Conservation (phyloP, 2,797 vertebrate species). For the Heteromormyrus szaboi region DNA sequence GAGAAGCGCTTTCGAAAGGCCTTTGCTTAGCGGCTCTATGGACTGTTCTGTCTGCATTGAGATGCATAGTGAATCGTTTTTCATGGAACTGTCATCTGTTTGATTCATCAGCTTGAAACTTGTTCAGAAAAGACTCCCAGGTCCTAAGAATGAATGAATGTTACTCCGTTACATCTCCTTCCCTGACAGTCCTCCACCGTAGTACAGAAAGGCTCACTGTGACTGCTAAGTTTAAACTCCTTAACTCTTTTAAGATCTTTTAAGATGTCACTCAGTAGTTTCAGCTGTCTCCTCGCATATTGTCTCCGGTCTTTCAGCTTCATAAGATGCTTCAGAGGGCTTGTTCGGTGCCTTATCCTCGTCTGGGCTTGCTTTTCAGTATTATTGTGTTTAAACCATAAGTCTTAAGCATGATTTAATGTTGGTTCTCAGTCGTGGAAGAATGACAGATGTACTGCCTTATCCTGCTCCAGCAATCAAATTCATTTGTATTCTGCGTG, state of each 20-base stretch:
- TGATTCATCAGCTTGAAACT: neutral
- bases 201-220: neutral
- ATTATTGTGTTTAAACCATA: neutral
- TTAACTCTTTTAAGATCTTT: neutral
- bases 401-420: neutral
- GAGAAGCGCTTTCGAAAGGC: neutral
- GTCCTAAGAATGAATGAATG: constrained; percentile 7
- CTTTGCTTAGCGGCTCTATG: neutral
- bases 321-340: neutral
- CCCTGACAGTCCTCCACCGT: neutral
- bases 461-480: neutral
- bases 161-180: neutral
- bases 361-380: neutral
- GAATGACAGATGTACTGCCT: neutral
- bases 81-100: constrained; percentile 4
- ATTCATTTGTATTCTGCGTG: neutral
- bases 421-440: neutral
- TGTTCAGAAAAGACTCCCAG: neutral
- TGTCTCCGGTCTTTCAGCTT: neutral
- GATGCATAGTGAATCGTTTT: neutral
- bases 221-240: neutral
- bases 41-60: neutral
- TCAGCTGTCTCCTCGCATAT: neutral
- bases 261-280: neutral
- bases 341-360: neutral